Base-by-base conservation (phyloP, 2,113 vertebrate species). In the Hemicordylus capensis region DNA sequence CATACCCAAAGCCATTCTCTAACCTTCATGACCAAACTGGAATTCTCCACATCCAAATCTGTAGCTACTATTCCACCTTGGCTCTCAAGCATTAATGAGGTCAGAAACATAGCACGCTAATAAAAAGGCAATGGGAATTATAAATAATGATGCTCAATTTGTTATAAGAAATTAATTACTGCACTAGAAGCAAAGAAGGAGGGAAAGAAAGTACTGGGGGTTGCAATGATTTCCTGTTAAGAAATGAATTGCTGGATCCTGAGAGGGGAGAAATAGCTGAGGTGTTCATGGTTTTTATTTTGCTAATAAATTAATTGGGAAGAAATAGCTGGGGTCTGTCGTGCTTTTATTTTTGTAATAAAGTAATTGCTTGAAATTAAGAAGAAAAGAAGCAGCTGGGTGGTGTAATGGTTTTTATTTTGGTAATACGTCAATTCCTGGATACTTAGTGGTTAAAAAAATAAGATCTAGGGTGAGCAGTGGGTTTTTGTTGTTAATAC, bases 301-400 rank as follows among this genome's bases (percentile, higher is more conserved):
- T 44, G 51, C 58, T 72, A 85, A 79, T 85, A 79, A 85, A 85
- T 85, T 85, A 85, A 79, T 73, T 79, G 84, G 66, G n/a, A 54
- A 61, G 44, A 72, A 74, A 74, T 63, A 46, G 76, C 56, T 80
- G n/a, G 76, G 76, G 58, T 80, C 56, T 72, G 58, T 72, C 72
- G 42, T 73, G 84, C 67, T 85, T 80, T 85, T 79, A 85, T 80
- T 80, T 85, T 80, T 66, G 76, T 12, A 85, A 80, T 85, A 80
- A 85, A 85, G 72, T 85, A 80, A 80, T 73, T 80, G 76, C 44
- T 80, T 19, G 67, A 61, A 80, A 85, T 80, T 80, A 73, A 85
- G 76, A 37, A 34, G 76, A 54, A n/a, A 79, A 73, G 69, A 24
- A 63, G 76, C 44, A 85, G 76, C 76, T 73, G 44, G 58, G 58